Conservation (phyloP, 2,888 invertebrate genomes). For the Rhorus exstirpatorius region DNA sequence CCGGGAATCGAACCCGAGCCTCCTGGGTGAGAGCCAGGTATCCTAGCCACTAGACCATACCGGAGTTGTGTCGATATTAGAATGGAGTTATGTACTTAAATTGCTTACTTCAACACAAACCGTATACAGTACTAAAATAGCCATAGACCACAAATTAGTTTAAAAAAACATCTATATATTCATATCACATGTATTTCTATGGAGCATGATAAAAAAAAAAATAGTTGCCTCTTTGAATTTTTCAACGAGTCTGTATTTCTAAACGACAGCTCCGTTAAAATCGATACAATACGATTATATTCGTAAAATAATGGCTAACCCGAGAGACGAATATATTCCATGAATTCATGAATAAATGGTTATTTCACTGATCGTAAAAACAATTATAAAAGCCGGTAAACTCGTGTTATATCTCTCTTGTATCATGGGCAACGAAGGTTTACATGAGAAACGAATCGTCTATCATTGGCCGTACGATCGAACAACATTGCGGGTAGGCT, state of each 20-base stretch:
- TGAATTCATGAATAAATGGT: neutral
- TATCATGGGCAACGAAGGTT: conserved; percentile 23
- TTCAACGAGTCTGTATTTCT: too few relatives aligned
- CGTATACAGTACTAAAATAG: too few relatives aligned
- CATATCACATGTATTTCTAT: too few relatives aligned
- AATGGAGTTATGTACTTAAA: too few relatives aligned
- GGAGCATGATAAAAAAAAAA: too few relatives aligned
- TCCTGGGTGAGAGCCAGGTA: conserved; percentile 89
- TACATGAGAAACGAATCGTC: conserved; percentile 40
- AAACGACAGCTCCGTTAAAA: neutral
- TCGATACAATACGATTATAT: neutral
- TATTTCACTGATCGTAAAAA: conserved; percentile 76
- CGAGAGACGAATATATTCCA: neutral
- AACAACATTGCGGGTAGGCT: conserved; percentile 7
- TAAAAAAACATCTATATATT: too few relatives aligned
- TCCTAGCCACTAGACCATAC: conserved; percentile 89
- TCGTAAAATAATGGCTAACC: neutral
- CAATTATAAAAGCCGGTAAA: conserved; percentile 68
- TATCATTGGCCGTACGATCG: conserved; percentile 30
- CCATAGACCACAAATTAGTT: too few relatives aligned
- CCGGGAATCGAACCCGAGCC: conserved; percentile 89
- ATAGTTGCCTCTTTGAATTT: too few relatives aligned
- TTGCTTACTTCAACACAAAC: too few relatives aligned
- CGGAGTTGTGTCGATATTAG: too few relatives aligned
- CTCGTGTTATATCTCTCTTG: neutral